Base-by-base conservation (phyloP, 2,888 invertebrate genomes). In the Cordilura impudica region DNA sequence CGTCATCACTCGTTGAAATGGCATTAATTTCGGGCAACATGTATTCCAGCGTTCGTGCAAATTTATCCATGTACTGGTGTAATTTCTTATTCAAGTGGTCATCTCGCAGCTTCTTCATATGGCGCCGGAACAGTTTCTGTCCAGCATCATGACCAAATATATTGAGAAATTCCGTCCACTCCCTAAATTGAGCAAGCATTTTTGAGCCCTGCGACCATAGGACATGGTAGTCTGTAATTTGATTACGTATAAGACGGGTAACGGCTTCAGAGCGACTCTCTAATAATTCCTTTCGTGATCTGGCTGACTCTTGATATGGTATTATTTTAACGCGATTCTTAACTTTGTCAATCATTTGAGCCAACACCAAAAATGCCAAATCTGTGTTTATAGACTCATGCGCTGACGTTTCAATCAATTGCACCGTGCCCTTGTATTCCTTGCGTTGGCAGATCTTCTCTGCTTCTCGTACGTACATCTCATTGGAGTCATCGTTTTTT, bases 361-460 rank as follows among this genome's bases (percentile, higher is more conserved):
- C 98, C 72, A 98, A 90, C 66, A 96, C 91, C 86, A 97, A 92
- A 88, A 98, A 97, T 23, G 98, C 96, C 85, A 96, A 92, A 87
- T 99, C 98, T 43, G 98, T 96, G 88, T 99, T 99, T 82, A 99
- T 97, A 86, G 97, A 98, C 86, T 97, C 96, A 87, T 98, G 97
- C 14, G 98, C 95, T 6, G 98, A 98, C 0, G 97, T 97, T 91
- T 99, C 98, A 69, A 99, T 94, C 49, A 98, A 91, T 2, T 96
- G 95, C 84, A 98, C 95, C 85, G 93, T 93, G 78, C 95, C 94
- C 87, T 97, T 97, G 90, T 96, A 97, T 90, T 98, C 98, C 89
- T 98, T 98, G 66, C 97, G 92, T 86, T 93, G 93, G 29, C 97
- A 93, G 81, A 99, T 91, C 84, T 95, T 94, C 87, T 98, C 97